These are phyloP conservation scores for Brachionus paranguensis DNA, from an alignment of 1,140 invertebrate genomes.

Conservation along the genomic window DNA sequence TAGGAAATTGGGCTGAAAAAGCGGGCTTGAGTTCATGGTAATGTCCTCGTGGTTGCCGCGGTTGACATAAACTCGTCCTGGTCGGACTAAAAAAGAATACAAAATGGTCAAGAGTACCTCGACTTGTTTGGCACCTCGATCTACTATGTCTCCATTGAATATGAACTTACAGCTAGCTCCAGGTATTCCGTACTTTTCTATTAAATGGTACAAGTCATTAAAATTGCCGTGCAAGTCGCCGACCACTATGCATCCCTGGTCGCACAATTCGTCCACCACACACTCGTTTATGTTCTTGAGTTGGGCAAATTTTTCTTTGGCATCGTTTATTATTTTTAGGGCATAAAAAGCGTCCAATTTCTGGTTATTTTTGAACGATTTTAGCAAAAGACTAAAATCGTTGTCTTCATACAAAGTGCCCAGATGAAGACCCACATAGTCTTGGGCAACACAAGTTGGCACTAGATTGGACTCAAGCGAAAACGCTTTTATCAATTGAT, in stretches of 20 bases:
- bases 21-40: background rate
- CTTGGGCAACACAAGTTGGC: background rate
- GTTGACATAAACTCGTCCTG: slow-evolving; percentile 22
- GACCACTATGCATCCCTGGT: background rate
- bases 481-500: background rate
- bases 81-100: background rate
- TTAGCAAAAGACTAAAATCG: background rate
- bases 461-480: background rate
- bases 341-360: background rate
- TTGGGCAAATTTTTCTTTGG: background rate
- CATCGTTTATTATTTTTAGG: slow-evolving; percentile 6
- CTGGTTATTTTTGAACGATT: slow-evolving; percentile 18
- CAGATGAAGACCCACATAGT: background rate
- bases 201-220: background rate
- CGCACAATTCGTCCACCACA: background rate
- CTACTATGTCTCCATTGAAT: slow-evolving; percentile 37
- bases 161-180: background rate
- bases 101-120: background rate
- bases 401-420: background rate
- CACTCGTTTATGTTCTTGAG: background rate
- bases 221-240: slow-evolving; percentile 35
- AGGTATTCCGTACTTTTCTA: slow-evolving; percentile 20
- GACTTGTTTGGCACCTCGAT: background rate
- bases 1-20: background rate
- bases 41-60: slow-evolving; percentile 40